Evolutionary conservation across 2,888 invertebrate species (phyloP), one percentile per base, ranked within the genome.

Genomic region (Caenorhabditis imperialis): DNA sequence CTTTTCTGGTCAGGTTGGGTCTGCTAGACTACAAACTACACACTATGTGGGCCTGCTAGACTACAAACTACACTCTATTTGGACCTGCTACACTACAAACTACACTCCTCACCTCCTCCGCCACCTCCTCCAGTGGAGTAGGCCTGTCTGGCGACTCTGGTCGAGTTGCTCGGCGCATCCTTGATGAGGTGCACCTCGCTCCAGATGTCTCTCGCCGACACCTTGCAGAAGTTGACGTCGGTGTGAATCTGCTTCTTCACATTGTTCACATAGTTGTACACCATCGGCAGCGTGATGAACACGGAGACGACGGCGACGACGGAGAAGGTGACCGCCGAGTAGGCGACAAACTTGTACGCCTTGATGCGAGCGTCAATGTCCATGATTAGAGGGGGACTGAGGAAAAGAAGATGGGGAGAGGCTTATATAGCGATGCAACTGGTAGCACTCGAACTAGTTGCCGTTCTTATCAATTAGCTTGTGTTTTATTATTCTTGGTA

Each of bases 161-260:
- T 75, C 74, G 62, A 82, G 48, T 78, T 67, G 33, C 74, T 62
- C 23, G 82, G 83, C 33, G 83, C 70, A 44, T 77, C 79, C 74
- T 84, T 86, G 57, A 86, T 80, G 23, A 79, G 58, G 61, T 82
- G 83, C 45, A 86, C 86, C 69, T 86, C 86, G n/a, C 84, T 74
- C 86, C 86, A 86, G 78, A 86, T 86, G 74, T 86, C 86, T 55
- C 84, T 84, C 54, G 86, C 86, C 40, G 85, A 85, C 22, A 82
- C 85, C 65, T 84, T 84, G 79, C 84, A 84, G 77, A 85, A 84
- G 79, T 71, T 81, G 48, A 84, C 79, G 67, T 84, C 84, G 51
- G 71, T 81, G 71, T 82, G 82, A 81, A 84, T 85, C 45, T 78
- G 78, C 40, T 73, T 61, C 65, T 84, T 83, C 44, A 84, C 82